Base-by-base conservation (phyloP, 2,113 vertebrate species). In the Dipodomys spectabilis region DNA sequence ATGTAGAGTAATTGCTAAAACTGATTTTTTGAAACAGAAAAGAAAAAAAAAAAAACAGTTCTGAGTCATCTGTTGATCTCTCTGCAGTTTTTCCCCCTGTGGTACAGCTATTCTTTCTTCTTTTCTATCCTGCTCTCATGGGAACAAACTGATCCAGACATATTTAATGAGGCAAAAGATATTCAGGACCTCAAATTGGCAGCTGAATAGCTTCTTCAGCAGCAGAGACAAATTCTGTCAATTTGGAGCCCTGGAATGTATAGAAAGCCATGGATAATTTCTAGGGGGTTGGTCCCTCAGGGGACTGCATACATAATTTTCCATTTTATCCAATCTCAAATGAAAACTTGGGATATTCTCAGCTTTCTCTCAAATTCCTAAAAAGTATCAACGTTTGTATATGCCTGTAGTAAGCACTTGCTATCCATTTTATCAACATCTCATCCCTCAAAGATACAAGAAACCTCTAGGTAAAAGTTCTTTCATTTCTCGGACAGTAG, bases 101-200 rank as follows among this genome's bases (percentile, higher is more conserved):
- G 16, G 2, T n/a, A 49, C 4, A 74, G 32, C 7, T 44, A 23
- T 64, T 81, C 62, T 35, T 92, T 82, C 44, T 79, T 79, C 67
- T 39, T 60, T 69, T 93, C 32, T 84, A 2, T 75, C 30, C 28
- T 84, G 20, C 67, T 95, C 18, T 28, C n/a, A 22, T 35, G 18
- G 78, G 49, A 90, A 87, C 28, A 85, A 87, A 81, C 77, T 88
- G 84, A 93, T 71, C 30, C 72, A 25, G 3, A 25, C n/a, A 28
- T 19, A 64, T 57, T 71, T 83, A 96, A 93, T 78, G 73, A 96
- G 27, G 30, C 80, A 19, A 71, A 92, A n/a, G 28, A 5, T 96
- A 95, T 94, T 69, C 93, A 96, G 86, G 73, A 28, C 81, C 95
- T 78, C 53, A 88, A 82, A 96, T 94, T 87, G 95, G 81, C 71